Evolutionary conservation across 2,888 invertebrate species (phyloP).

Genomic region (Agrenia bidenticulata): DNA sequence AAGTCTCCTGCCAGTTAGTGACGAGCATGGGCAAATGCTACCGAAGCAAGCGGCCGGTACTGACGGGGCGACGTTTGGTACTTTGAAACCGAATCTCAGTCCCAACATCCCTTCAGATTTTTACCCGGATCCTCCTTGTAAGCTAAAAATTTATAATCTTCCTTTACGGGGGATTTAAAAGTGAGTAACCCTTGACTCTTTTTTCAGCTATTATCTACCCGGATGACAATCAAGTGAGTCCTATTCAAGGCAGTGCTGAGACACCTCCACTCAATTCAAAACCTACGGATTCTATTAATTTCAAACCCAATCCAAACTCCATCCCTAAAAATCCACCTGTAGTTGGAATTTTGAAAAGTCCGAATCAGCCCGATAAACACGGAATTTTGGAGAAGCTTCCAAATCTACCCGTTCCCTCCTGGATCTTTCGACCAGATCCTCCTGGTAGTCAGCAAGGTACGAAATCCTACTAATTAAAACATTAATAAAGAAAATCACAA

Average conservation of each 20-base stretch:
- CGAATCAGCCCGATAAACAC: not conserved
- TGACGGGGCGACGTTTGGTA: not conserved
- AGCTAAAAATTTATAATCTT: no score
- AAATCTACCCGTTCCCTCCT: no score
- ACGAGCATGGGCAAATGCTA: not conserved
- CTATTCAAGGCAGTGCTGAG: not conserved
- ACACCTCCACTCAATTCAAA: not conserved
- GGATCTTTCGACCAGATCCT: not conserved
- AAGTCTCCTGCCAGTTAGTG: not conserved
- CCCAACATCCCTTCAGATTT: not conserved
- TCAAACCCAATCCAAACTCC: not conserved
- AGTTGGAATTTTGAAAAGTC: not conserved
- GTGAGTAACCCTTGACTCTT: no score
- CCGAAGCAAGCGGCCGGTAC: not conserved
- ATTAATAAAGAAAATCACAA: not conserved
- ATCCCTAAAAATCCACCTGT: not conserved
- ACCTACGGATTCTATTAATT: not conserved
- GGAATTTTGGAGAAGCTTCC: not conserved
- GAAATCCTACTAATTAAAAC: not conserved
- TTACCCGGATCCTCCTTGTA: slow-evolving; percentile 1
- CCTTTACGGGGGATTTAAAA: no score
- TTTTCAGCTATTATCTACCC: not conserved
- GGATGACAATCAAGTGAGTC: not conserved
- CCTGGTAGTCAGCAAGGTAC: not conserved
- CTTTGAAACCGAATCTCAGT: not conserved